Evolutionary conservation across 1,140 invertebrate species (phyloP).

Genomic region (Hypsibius dujardini): DNA sequence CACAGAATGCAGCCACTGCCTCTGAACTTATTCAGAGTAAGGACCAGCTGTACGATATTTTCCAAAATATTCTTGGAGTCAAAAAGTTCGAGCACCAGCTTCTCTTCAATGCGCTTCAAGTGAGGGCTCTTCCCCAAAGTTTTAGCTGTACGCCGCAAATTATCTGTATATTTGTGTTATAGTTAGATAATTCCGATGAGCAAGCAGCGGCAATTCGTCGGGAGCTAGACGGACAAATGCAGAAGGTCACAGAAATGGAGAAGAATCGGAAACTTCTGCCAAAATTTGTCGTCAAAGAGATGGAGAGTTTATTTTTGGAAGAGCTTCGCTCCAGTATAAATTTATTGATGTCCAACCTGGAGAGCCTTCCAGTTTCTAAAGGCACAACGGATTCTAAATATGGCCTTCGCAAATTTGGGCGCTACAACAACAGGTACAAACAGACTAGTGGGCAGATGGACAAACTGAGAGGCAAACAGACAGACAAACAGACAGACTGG

Average conservation of each 20-base stretch:
- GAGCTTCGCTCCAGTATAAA: conserved; percentile 94
- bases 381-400: conserved; percentile 92
- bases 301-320: conserved; percentile 97
- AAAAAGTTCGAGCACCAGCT: conserved; percentile 99
- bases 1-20: conserved; percentile 52
- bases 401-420: conserved; percentile 78
- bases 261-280: conserved; percentile 94
- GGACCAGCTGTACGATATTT: conserved; percentile 98
- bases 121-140: conserved; percentile 34
- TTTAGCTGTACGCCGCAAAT: conserved; percentile 17
- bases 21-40: conserved; percentile 80
- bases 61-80: conserved; percentile 90
- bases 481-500: no score
- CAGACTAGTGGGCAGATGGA: no score
- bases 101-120: conserved; percentile 92
- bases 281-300: conserved; percentile 97
- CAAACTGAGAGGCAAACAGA: no score
- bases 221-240: conserved; percentile 89
- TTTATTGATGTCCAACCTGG: conserved; percentile 91
- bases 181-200: conserved; percentile 97
- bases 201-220: conserved; percentile 96
- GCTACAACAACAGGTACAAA: conserved; percentile 91
- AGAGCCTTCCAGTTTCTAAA: conserved; percentile 93
- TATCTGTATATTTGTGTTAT: conserved; percentile 23
- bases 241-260: conserved; percentile 89